A percentile compares a stretch with the other conserved stretches of the same genome.
Evolutionary conservation across 2,113 vertebrate genomes (phyloP).

Genomic region (Siphamia tubifer): DNA sequence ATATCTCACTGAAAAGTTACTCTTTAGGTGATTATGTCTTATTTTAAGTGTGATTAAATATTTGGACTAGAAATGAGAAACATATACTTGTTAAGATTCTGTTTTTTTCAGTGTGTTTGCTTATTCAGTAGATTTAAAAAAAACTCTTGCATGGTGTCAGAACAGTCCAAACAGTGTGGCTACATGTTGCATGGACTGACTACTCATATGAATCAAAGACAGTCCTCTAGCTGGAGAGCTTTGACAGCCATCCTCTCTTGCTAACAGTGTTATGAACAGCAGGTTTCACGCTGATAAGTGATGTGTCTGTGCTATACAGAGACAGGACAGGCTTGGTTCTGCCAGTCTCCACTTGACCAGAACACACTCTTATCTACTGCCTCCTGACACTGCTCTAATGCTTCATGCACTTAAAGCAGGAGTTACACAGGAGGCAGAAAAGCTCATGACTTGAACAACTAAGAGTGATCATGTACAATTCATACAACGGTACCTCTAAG

Average conservation of each 20-base stretch:
- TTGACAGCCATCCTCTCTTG: not conserved
- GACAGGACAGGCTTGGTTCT: not conserved
- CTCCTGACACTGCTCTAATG: not conserved
- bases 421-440: not conserved
- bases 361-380: conserved; percentile 7
- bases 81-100: no score
- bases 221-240: not conserved
- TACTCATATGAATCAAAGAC: not conserved
- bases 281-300: conserved; percentile 10
- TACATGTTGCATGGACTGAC: not conserved
- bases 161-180: not conserved
- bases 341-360: conserved; percentile 21
- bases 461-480: no score
- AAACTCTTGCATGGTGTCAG: not conserved
- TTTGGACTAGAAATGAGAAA: no score
- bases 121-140: not conserved
- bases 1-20: no score
- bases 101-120: no score
- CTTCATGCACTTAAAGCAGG: not conserved
- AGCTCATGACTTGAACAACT: not conserved
- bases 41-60: no score
- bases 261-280: not conserved
- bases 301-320: not conserved
- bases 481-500: no score
- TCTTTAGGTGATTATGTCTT: no score